Evolutionary conservation across 1,140 invertebrate genomes (phyloP).

Genomic region (Orchestia grillus): DNA sequence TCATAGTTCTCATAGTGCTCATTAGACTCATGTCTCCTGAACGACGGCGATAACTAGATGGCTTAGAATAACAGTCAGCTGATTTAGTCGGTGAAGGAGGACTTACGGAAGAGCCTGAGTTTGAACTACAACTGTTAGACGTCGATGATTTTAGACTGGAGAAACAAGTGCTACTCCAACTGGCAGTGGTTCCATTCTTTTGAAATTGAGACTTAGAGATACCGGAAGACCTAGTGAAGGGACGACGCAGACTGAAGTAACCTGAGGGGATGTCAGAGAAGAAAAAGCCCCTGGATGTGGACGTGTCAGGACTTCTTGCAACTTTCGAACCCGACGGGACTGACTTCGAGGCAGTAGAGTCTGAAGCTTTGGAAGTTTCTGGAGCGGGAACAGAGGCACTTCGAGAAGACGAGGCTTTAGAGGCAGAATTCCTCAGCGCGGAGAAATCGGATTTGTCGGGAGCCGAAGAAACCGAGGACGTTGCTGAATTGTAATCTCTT

Average conservation of each 20-base stretch:
- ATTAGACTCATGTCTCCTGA: slow-evolving; percentile 29
- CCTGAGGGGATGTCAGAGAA: slow-evolving; percentile 27
- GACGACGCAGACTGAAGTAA: slow-evolving; percentile 8
- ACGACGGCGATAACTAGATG: background rate
- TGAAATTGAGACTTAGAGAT: background rate
- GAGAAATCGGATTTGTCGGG: background rate
- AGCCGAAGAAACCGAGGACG: background rate
- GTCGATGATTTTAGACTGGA: slow-evolving; percentile 20
- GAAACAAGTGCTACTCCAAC: slow-evolving; percentile 22
- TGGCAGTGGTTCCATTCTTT: background rate
- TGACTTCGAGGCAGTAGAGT: background rate
- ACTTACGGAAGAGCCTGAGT: background rate
- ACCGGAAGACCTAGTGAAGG: background rate
- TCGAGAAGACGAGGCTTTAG: background rate
- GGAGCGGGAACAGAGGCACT: slow-evolving; percentile 20
- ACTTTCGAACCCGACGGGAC: background rate
- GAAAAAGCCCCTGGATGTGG: slow-evolving; percentile 6
- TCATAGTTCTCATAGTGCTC: slow-evolving; percentile 32
- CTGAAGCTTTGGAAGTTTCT: background rate
- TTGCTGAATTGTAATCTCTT: slow-evolving; percentile 26
- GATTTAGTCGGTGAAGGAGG: slow-evolving; percentile 9
- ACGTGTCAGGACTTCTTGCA: background rate
- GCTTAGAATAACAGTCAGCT: background rate
- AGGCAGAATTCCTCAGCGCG: background rate
- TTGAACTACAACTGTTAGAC: background rate